phyloP scores from a whole-genome alignment of 2,797 vertebrate species.

The Urophycis tenuis region DNA sequence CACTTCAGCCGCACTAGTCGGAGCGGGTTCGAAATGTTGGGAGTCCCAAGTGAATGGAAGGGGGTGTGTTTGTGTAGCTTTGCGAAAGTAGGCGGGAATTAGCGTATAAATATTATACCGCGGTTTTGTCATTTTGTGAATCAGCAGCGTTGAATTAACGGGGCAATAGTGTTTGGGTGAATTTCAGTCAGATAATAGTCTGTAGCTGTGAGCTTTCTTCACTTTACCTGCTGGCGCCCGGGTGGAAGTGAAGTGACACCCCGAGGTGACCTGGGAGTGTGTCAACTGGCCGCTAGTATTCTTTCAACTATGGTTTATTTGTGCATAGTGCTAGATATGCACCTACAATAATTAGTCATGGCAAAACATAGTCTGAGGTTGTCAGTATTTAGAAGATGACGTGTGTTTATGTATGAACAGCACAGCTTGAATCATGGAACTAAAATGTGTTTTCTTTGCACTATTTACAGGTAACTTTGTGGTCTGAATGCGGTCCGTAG shows the following conservation, averaged over 20 bases:
- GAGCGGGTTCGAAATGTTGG: conserved; percentile 20
- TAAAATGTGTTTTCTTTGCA: conserved; percentile 6
- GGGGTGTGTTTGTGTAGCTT: conserved; percentile 74
- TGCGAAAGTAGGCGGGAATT: conserved; percentile 73
- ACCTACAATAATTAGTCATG: background rate
- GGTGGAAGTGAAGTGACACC: too few relatives aligned
- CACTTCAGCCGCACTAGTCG: conserved; percentile 15
- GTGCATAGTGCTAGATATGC: background rate
- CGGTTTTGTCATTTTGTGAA: background rate
- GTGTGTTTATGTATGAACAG: background rate
- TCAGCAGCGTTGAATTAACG: background rate
- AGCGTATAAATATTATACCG: conserved; percentile 29
- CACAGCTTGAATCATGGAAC: background rate
- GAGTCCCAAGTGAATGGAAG: conserved; percentile 50
- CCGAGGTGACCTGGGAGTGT: background rate
- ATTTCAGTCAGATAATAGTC: conserved; percentile 11
- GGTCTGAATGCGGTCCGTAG: conserved; percentile 32
- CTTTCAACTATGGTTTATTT: background rate
- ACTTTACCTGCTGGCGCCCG: background rate
- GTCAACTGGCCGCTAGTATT: background rate
- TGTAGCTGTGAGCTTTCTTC: background rate
- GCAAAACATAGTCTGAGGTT: background rate
- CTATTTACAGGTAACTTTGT: conserved; percentile 27
- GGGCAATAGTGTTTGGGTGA: background rate
- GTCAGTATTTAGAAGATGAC: background rate